A percentile compares a stretch with the other conserved stretches of the same genome.
Evolutionary conservation across 1,140 invertebrate species (phyloP).

Genomic region (Psilanteris sp.): DNA sequence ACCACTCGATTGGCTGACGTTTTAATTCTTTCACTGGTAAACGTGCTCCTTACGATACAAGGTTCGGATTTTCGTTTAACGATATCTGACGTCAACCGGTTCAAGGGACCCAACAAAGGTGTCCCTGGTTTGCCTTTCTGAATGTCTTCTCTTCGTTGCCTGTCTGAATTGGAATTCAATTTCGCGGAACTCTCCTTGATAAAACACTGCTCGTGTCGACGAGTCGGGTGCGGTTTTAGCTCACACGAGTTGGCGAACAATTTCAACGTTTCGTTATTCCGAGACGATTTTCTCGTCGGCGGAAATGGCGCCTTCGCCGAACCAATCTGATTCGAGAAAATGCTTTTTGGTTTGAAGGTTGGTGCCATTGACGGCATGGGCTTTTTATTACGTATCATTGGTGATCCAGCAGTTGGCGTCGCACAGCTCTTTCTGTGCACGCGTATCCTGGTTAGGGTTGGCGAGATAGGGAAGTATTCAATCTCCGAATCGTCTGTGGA

Average conservation of each 20-base stretch:
- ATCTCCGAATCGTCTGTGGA: conserved; percentile 86
- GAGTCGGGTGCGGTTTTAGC: conserved; percentile 54
- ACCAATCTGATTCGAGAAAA: background rate
- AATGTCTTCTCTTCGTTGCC: conserved; percentile 76
- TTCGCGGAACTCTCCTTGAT: conserved; percentile 75
- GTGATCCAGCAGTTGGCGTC: conserved; percentile 64
- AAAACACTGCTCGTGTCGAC: conserved; percentile 83
- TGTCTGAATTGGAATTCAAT: conserved; percentile 81
- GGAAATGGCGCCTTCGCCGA: conserved; percentile 82
- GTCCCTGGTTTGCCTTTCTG: conserved; percentile 72
- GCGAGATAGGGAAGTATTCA: conserved; percentile 90
- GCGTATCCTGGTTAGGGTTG: conserved; percentile 88
- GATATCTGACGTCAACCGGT: conserved; percentile 27
- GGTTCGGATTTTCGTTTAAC: conserved; percentile 65
- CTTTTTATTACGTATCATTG: conserved; percentile 58
- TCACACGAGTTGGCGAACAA: conserved; percentile 79
- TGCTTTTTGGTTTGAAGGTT: conserved; percentile 25
- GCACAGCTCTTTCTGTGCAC: conserved; percentile 83
- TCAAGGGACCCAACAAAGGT: conserved; percentile 67
- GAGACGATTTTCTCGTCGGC: conserved; percentile 86
- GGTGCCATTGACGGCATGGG: conserved; percentile 55
- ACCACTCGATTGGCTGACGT: conserved; percentile 31
- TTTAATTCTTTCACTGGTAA: conserved; percentile 15
- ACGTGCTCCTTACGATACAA: conserved; percentile 44
- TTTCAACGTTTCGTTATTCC: conserved; percentile 85